Conservation (phyloP, 2,113 vertebrate species). For the Eublepharis macularius region DNA sequence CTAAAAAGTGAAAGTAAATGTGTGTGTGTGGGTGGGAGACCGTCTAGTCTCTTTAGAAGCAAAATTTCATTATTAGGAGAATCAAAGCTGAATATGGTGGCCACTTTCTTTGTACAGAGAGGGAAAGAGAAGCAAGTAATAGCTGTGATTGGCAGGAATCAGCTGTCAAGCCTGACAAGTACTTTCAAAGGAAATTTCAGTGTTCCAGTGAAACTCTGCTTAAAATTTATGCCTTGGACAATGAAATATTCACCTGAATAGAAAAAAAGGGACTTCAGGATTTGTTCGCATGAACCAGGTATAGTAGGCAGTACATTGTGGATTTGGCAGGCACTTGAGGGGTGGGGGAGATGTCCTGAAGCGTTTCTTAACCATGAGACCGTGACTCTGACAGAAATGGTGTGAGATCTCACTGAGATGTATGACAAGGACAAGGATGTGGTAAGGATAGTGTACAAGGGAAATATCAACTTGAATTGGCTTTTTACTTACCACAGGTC, state of each 20-base stretch:
- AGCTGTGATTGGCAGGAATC: not conserved
- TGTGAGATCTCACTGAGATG: not conserved
- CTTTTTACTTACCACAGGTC: not conserved
- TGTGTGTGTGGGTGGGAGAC: not conserved
- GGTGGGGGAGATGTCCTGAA: not conserved
- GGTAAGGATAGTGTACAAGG: too few species aligned
- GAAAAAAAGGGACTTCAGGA: not conserved
- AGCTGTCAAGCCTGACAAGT: too few species aligned
- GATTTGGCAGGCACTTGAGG: not conserved
- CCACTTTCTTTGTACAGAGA: not conserved
- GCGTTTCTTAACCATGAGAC: not conserved
- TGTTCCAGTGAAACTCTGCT: not conserved
- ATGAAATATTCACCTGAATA: not conserved
- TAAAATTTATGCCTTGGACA: not conserved
- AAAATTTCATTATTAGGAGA: not conserved
- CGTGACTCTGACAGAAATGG: not conserved
- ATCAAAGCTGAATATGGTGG: slow-evolving; percentile 14
- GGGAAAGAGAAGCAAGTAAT: not conserved
- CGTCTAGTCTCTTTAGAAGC: not conserved
- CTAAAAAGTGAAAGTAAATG: slow-evolving; percentile 46
- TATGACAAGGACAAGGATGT: not conserved
- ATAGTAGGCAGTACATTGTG: not conserved
- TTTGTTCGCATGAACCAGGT: not conserved
- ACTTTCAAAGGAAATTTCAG: not conserved
- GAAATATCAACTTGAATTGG: not conserved